Evolutionary conservation across 2,888 invertebrate species (phyloP), one percentile per base, ranked within the genome.

Genomic region (Sesamia inferens): DNA sequence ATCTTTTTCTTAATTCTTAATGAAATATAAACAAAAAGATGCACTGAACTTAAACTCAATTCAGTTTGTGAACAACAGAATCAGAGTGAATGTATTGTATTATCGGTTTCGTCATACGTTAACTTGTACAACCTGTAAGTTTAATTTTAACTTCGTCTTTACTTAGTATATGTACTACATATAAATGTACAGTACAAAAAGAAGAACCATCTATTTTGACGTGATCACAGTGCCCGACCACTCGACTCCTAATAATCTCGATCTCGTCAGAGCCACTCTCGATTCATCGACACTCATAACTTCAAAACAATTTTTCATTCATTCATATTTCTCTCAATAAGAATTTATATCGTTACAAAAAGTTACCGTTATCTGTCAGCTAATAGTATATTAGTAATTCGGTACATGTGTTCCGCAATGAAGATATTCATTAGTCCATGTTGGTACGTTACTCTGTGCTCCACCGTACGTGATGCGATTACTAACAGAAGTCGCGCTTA

Each of bases 401-500:
- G 78, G 84, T 71, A 83, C 81, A 81, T 51, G 68, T 81, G 81
- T 81, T 72, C 63, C 65, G 79, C 74, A 69, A 85, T 85, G 86
- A 86, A 85, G 85, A 84, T 84, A 86, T 85, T 84, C 85, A 85
- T 85, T 85, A 86, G 79, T 48, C 73, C 74, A 69, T 79, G 86
- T 84, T 39, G 58, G 81, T 77, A 67, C 42, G 48, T 51, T 81
- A 57, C 64, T 76, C 72, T 74, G 74, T 64, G 74, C 74, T 14
- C 10, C 62, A 59, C 54, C 0, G 51, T 61, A 79, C 86, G 86
- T 82, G 85, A 82, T 47, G 51, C 42, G 55, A 7, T 11, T 86
- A 48, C 68, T 64, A 71, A 85, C 64, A 31, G 22, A 24, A 65
- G 39, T 42, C 44, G 65, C 73, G 22, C 48, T 79, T 67, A 71